Evolutionary conservation across 37 sponge, comb jelly and placozoan species (phyloP).

Genomic region (Oopsacas minuta): DNA sequence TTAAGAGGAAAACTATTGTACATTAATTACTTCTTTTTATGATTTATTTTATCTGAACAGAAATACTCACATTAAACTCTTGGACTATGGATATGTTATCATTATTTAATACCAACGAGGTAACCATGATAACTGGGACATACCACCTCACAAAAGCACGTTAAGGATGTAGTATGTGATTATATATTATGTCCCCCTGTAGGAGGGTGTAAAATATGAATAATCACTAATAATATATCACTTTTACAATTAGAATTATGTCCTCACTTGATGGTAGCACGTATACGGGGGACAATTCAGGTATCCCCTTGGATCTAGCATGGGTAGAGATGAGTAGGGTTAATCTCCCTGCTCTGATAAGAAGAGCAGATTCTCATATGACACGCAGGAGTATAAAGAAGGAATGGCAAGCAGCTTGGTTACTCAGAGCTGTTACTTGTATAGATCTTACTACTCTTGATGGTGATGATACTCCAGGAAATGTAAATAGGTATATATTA

Average conservation of each 20-base stretch:
- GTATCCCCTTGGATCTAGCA: slow-evolving; percentile 63
- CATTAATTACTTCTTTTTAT: neutral
- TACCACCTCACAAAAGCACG: too few relatives aligned
- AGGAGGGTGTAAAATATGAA: too few relatives aligned
- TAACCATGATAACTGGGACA: too few relatives aligned
- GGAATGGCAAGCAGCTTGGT: slow-evolving; percentile 99
- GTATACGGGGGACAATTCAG: slow-evolving; percentile 15
- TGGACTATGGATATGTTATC: too few relatives aligned
- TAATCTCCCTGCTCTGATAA: slow-evolving; percentile 75
- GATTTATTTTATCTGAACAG: neutral
- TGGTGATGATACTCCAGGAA: slow-evolving; percentile 93
- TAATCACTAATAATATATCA: neutral
- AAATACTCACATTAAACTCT: neutral
- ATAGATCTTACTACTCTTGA: slow-evolving; percentile 94
- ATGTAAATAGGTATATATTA: slow-evolving; percentile 27
- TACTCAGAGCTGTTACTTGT: slow-evolving; percentile 79
- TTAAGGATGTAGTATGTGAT: too few relatives aligned
- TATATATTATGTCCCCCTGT: too few relatives aligned
- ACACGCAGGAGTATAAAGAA: slow-evolving; percentile 87
- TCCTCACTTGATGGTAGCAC: neutral
- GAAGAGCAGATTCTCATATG: slow-evolving; percentile 76
- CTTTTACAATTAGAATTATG: too few relatives aligned
- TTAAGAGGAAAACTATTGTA: neutral
- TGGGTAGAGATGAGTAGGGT: slow-evolving; percentile 77
- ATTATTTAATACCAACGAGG: neutral